phyloP scores from a whole-genome alignment of 2,797 vertebrate genomes.

The Scarus forsteni region DNA sequence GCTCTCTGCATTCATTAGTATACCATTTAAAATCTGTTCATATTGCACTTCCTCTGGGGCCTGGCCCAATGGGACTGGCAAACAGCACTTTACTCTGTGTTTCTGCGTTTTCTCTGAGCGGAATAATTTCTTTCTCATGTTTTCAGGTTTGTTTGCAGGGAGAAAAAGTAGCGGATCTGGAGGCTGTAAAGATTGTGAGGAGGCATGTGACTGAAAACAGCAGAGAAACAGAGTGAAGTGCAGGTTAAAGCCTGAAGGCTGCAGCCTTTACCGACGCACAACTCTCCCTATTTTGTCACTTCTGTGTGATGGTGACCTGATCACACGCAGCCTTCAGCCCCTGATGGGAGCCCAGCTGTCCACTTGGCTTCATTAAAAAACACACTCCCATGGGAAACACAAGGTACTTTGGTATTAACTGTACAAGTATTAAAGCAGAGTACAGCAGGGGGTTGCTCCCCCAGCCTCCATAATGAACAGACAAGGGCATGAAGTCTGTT shows the following conservation, averaged over 20 bases:
- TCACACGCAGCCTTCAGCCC: constrained; percentile 42
- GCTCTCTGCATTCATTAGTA: constrained; percentile 50
- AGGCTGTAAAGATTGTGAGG: constrained; percentile 30
- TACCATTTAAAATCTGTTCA: constrained; percentile 55
- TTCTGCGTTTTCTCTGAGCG: constrained; percentile 21
- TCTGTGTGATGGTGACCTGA: constrained; percentile 2
- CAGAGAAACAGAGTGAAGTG: constrained; percentile 25
- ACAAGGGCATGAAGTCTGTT: constrained; percentile 49
- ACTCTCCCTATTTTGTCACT: constrained; percentile 8
- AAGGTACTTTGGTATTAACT: constrained; percentile 44
- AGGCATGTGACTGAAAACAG: constrained; percentile 35
- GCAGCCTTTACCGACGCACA: constrained; percentile 39
- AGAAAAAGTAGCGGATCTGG: constrained; percentile 21
- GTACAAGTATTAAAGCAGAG: constrained; percentile 31
- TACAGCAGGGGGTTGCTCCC: constrained; percentile 29
- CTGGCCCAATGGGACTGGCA: constrained; percentile 22
- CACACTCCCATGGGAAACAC: constrained; percentile 35
- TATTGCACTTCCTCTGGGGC: constrained; percentile 25
- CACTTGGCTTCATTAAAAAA: constrained; percentile 64
- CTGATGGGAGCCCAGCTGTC: constrained; percentile 57
- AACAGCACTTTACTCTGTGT: constrained; percentile 26
- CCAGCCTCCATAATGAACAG: constrained; percentile 55
- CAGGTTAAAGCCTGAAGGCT: constrained; percentile 18
- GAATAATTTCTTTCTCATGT: constrained; percentile 22
- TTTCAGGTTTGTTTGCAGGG: constrained; percentile 15